Base-by-base conservation (phyloP, 2,888 invertebrate species). In the Amphipoea oculea region DNA sequence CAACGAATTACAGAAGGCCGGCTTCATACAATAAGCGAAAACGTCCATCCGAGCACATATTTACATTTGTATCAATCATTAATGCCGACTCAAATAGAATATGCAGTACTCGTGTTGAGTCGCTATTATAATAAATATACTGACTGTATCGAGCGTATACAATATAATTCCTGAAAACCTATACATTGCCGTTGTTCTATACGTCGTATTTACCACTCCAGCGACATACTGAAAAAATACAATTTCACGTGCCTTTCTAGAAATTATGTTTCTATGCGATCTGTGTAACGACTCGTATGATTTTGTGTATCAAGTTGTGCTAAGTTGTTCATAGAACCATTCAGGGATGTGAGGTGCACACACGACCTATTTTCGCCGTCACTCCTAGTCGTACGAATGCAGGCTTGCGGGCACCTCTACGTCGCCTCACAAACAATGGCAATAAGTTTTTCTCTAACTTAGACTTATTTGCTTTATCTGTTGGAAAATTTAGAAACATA, bases 1-100 rank as follows among this genome's bases (percentile, higher is more conserved):
- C 45, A 51, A 75, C 54, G 6, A 20, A 36, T 29, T 42, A 20
- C 60, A 73, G 66, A 73, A 81, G 29, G 9, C 14, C 6, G 42
- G 29, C 9, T 72, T 36, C 4, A 67, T 20, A 51, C 36, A 29
- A 60, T 6, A 14, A 51, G 11, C 2, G 14, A 42, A 51, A 23
- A 62, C 29, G 57, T n/a, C 9, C 9, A 57, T 23, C 57, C 57
- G 11, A 23, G 23, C 9, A n/a, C 11, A n/a, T 57, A 57, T 57
- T n/a, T 57, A 57, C 57, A 57, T 57, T 57, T 23, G 11, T 23
- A 23, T 23, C 57, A 11, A 57, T 57, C 23, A 57, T 57, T 57
- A 57, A 57, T 57, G 11, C 57, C 2, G 57, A 57, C 9, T 57
- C 9, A 4, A 57, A 23, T 57, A 23, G 57, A 57, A 57, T 57